Percentiles rank a stretch among this genome's conserved stretches.
These are phyloP conservation scores for Brachyopa scutellaris DNA, from an alignment of 2,888 invertebrate genomes.

Conservation along the genomic window DNA sequence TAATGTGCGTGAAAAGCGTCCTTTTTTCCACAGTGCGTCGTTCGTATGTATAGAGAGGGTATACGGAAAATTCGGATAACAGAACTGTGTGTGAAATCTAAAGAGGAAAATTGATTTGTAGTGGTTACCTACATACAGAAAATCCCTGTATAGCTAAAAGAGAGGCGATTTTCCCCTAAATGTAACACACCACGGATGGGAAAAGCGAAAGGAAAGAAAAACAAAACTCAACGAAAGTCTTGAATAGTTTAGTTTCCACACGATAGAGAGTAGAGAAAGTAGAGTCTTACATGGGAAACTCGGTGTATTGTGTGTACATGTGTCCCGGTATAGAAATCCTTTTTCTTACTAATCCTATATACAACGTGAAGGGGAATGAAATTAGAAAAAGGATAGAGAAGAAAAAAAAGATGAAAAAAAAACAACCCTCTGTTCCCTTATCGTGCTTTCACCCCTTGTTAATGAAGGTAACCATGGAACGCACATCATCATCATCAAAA, in stretches of 20 bases:
- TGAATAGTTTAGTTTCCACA: conserved; percentile 60
- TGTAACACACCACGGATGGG: background rate
- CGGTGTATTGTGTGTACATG: too few relatives aligned
- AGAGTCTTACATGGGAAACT: conserved; percentile 46
- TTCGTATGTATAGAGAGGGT: conserved; percentile 38
- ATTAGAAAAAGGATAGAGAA: conserved; percentile 26
- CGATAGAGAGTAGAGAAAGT: conserved; percentile 48
- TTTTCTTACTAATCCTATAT: conserved; percentile 65
- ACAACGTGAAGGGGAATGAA: conserved; percentile 35
- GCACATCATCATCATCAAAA: conserved; percentile 58
- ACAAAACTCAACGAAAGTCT: conserved; percentile 69
- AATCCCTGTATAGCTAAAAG: conserved; percentile 33
- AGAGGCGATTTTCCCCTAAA: conserved; percentile 57
- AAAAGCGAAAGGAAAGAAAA: conserved; percentile 54
- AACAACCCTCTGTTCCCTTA: conserved; percentile 62
- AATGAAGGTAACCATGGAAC: conserved; percentile 61
- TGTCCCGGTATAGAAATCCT: conserved; percentile 45
- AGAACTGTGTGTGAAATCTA: conserved; percentile 44
- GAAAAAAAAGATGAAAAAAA: conserved; percentile 29
- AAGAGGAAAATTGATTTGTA: conserved; percentile 60
- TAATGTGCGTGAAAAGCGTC: conserved; percentile 68
- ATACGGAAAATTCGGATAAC: conserved; percentile 45
- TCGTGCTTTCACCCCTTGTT: conserved; percentile 71
- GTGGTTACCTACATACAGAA: conserved; percentile 54
- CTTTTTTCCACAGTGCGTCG: conserved; percentile 37